Evolutionary conservation across 1,140 invertebrate species (phyloP).

Genomic region (Drosophila sturtevanti): DNA sequence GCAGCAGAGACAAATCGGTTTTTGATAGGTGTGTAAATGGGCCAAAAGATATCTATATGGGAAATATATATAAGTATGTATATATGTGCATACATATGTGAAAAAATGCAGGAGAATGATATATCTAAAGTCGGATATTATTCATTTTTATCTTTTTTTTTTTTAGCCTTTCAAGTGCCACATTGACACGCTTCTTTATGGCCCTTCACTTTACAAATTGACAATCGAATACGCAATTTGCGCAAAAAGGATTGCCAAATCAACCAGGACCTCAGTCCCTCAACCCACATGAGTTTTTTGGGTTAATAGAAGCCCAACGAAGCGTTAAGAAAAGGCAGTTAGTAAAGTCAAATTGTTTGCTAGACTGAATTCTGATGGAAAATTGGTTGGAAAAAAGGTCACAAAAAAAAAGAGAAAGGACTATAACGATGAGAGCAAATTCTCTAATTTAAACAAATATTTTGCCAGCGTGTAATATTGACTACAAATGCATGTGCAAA

Average conservation of each 20-base stretch:
- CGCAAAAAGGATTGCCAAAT: conserved; percentile 33
- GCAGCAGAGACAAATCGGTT: conserved; percentile 48
- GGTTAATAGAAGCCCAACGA: conserved; percentile 69
- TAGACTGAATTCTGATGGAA: conserved; percentile 60
- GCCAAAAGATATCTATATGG: conserved; percentile 48
- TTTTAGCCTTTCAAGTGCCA: conserved; percentile 18
- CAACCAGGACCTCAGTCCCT: background rate
- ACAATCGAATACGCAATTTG: conserved; percentile 71
- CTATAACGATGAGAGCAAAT: conserved; percentile 26
- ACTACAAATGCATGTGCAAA: conserved; percentile 81
- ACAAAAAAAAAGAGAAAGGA: conserved; percentile 10
- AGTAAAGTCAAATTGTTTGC: conserved; percentile 52
- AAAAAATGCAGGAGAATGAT: background rate
- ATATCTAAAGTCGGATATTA: background rate
- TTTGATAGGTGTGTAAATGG: conserved; percentile 67
- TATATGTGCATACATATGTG: background rate
- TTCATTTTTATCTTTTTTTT: conserved; percentile 19
- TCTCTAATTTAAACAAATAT: conserved; percentile 77
- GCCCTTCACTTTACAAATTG: conserved; percentile 61
- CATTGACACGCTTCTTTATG: conserved; percentile 66
- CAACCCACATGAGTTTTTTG: conserved; percentile 17
- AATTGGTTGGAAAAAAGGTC: background rate
- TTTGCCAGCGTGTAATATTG: conserved; percentile 75
- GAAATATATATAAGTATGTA: conserved; percentile 19
- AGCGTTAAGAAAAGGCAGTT: conserved; percentile 77